Evolutionary conservation across 1,140 invertebrate species (phyloP).

Genomic region (Littorina saxatilis): DNA sequence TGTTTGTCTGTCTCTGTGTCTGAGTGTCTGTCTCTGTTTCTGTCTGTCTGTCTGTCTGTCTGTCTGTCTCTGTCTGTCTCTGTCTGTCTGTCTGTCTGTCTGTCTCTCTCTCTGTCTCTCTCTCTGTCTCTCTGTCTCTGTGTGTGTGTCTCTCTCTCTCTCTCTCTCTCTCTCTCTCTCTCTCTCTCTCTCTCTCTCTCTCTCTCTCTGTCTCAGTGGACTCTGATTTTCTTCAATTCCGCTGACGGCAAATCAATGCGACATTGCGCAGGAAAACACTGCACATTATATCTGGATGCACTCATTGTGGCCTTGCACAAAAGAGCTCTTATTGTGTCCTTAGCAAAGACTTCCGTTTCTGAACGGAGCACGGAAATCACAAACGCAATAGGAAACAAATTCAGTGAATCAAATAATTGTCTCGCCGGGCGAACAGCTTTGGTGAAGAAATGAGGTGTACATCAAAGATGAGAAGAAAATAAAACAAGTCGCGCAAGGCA

Average conservation of each 20-base stretch:
- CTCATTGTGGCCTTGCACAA: background rate
- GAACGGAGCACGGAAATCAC: too few species aligned
- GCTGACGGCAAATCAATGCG: background rate
- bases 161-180: background rate
- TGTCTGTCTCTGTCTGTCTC: slow-evolving; percentile 24
- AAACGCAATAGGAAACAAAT: too few species aligned
- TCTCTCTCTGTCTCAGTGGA: background rate
- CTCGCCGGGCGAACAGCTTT: too few species aligned
- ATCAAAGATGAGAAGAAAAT: too few species aligned
- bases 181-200: background rate
- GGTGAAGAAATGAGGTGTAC: too few species aligned
- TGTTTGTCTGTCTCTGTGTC: background rate
- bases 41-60: slow-evolving; percentile 21
- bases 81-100: background rate
- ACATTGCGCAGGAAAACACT: background rate
- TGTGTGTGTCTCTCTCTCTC: background rate
- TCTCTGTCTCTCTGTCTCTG: background rate
- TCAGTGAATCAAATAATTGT: too few species aligned
- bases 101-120: background rate
- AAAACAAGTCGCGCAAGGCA: too few species aligned
- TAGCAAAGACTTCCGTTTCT: too few species aligned
- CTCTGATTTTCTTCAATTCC: background rate
- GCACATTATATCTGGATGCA: background rate
- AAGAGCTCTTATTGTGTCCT: too few species aligned
- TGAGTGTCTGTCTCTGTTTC: background rate